These are phyloP conservation scores for Grantiella picta DNA, from an alignment of 2,113 vertebrate genomes.

Conservation along the genomic window DNA sequence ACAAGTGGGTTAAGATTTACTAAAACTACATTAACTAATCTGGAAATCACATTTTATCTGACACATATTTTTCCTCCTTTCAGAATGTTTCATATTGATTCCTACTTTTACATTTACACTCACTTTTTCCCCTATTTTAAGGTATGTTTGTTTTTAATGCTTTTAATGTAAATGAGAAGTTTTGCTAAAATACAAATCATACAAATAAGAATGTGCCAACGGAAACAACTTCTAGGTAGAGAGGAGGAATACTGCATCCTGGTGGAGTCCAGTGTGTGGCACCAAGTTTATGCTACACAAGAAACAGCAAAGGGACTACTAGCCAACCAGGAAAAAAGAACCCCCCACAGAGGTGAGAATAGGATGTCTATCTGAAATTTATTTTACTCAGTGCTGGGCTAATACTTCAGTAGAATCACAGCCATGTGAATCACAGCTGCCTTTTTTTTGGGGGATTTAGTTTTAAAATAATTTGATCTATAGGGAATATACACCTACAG, in stretches of 20 bases:
- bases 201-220: background rate
- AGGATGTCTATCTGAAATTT: background rate
- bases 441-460: background rate
- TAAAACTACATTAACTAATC: background rate
- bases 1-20: background rate
- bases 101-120: background rate
- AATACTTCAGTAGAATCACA: background rate
- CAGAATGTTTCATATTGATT: background rate
- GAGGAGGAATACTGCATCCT: background rate
- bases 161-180: background rate
- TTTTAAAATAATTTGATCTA: background rate
- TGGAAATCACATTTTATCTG: background rate
- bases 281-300: background rate
- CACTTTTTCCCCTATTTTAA: background rate
- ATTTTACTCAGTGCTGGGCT: background rate
- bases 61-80: background rate
- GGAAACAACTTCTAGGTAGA: background rate
- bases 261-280: background rate
- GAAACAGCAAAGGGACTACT: background rate
- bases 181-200: background rate
- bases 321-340: background rate
- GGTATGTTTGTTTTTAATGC: background rate
- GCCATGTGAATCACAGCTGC: rapidly evolving
- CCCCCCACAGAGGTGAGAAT: background rate
- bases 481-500: background rate